phyloP scores from a whole-genome alignment of 2,113 vertebrate genomes.

The Antechinus stuartii region DNA sequence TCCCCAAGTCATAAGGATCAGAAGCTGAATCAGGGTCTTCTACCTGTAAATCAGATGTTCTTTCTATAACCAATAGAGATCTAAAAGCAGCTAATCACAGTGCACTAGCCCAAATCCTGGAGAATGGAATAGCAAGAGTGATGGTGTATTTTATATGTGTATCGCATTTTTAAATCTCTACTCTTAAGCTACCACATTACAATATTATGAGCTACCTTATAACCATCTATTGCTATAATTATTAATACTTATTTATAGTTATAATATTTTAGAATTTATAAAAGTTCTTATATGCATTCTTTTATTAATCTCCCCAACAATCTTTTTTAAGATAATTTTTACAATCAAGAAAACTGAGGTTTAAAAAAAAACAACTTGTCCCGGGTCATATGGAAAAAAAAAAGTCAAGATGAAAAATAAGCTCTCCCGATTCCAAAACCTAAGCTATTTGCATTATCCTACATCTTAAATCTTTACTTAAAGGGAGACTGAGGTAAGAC shows the following conservation, averaged over 20 bases:
- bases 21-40: background rate
- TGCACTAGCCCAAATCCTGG: background rate
- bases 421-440: background rate
- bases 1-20: background rate
- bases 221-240: background rate
- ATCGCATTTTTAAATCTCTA: background rate
- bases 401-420: background rate
- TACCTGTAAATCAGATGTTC: background rate
- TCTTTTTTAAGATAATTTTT: conserved; percentile 3
- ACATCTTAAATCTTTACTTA: background rate
- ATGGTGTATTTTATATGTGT: background rate
- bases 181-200: background rate
- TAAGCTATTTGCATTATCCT: background rate
- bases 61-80: background rate
- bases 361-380: background rate
- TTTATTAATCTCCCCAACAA: background rate
- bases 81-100: background rate
- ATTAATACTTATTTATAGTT: background rate
- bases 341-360: background rate
- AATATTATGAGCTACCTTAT: background rate
- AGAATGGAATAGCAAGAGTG: background rate
- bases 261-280: background rate
- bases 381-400: background rate
- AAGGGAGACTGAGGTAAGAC: background rate
- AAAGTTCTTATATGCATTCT: background rate